Conservation (phyloP, 2,888 invertebrate genomes). For the Alentia gelatinosa region DNA sequence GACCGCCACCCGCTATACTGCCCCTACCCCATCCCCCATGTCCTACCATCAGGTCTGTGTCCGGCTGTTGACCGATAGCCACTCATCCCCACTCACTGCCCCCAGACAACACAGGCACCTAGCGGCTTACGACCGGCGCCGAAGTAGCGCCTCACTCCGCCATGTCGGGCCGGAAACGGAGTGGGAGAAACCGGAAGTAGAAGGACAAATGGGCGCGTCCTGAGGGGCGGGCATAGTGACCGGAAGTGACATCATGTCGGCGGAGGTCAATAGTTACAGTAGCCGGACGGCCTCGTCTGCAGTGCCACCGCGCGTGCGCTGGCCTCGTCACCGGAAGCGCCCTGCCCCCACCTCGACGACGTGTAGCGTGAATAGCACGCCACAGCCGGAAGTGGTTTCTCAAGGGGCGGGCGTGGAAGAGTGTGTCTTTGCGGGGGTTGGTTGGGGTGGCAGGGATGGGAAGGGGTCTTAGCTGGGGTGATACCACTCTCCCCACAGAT, state of each 20-base stretch:
- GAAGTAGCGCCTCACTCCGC: too few species aligned
- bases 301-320: background rate
- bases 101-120: background rate
- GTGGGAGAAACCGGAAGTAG: background rate
- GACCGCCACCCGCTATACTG: background rate
- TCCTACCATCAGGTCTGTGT: background rate
- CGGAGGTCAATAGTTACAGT: slow-evolving; percentile 32
- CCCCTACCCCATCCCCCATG: background rate
- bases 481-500: too few species aligned
- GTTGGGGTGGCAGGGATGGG: background rate
- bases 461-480: too few species aligned
- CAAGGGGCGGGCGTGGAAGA: background rate
- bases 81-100: background rate
- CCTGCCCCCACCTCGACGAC: background rate
- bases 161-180: background rate
- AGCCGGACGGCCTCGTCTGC: background rate
- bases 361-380: background rate
- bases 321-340: background rate
- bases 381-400: background rate
- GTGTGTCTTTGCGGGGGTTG: background rate
- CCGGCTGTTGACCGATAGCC: background rate
- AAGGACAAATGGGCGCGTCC: background rate
- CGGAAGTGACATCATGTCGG: background rate
- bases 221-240: background rate
- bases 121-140: background rate